A percentile compares a stretch with the other conserved stretches of the same genome.
phyloP scores from a whole-genome alignment of 2,888 invertebrate genomes.

The Patella caerulea region DNA sequence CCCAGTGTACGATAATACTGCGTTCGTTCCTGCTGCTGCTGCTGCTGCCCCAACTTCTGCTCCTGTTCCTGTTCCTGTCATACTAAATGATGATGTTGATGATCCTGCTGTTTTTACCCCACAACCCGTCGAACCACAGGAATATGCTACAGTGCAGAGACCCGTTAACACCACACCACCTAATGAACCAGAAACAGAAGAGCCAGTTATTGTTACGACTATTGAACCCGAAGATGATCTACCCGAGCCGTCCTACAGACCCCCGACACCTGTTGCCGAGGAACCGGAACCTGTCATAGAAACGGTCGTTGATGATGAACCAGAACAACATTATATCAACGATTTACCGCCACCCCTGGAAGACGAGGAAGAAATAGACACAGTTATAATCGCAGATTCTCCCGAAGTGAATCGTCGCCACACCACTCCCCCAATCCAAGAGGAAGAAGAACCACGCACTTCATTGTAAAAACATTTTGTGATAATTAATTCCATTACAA shows the following conservation, averaged over 20 bases:
- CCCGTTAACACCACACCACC: neutral
- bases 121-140: neutral
- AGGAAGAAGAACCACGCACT: neutral
- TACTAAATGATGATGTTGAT: neutral
- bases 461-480: neutral
- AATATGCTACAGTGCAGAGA: constrained; percentile 37
- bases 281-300: constrained; percentile 31
- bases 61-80: neutral
- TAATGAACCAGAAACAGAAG: constrained; percentile 2
- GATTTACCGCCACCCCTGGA: neutral
- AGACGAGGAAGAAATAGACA: neutral
- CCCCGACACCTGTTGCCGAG: neutral
- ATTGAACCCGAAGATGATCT: neutral
- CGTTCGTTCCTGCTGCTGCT: constrained; percentile 22
- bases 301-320: constrained; percentile 17
- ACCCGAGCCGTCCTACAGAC: neutral
- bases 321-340: neutral
- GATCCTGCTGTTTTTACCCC: neutral
- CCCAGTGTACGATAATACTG: constrained; percentile 43
- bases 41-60: neutral
- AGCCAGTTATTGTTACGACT: constrained; percentile 14
- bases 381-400: neutral
- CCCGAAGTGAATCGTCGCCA: neutral
- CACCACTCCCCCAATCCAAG: neutral
- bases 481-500: too few species aligned